Evolutionary conservation across 2,113 vertebrate genomes (phyloP).

Genomic region (Crotalus helleri): DNA sequence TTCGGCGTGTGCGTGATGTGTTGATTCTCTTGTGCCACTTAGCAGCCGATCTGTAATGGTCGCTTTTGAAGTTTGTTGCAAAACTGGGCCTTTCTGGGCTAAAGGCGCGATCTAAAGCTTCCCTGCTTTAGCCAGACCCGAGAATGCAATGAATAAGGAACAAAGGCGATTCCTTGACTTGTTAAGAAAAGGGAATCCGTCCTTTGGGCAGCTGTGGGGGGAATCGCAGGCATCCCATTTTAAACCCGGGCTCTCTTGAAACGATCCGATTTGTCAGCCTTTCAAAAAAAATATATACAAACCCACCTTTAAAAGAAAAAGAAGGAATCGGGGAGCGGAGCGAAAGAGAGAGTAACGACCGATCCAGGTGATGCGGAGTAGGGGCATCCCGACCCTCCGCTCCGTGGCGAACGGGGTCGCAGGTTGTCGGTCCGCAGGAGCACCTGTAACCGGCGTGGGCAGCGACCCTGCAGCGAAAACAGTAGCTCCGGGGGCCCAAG

Average conservation of each 20-base stretch:
- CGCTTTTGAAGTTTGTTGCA: conserved; percentile 8
- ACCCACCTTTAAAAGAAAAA: neutral
- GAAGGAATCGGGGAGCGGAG: neutral
- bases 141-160: neutral
- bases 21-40: neutral
- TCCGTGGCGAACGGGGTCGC: too few relatives aligned
- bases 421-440: neutral
- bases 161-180: neutral
- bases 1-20: conserved; percentile 30
- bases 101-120: neutral
- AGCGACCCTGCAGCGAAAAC: neutral
- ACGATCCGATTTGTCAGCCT: neutral
- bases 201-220: neutral
- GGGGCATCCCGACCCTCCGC: neutral
- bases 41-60: neutral
- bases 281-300: neutral
- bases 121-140: neutral
- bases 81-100: neutral
- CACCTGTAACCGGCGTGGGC: neutral
- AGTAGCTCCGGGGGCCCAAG: neutral
- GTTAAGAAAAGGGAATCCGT: neutral
- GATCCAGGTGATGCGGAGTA: neutral
- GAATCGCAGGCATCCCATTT: too few relatives aligned
- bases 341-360: neutral
- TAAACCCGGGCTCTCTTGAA: neutral